Conservation (phyloP, 2,113 vertebrate genomes). For the Monopterus albus region DNA sequence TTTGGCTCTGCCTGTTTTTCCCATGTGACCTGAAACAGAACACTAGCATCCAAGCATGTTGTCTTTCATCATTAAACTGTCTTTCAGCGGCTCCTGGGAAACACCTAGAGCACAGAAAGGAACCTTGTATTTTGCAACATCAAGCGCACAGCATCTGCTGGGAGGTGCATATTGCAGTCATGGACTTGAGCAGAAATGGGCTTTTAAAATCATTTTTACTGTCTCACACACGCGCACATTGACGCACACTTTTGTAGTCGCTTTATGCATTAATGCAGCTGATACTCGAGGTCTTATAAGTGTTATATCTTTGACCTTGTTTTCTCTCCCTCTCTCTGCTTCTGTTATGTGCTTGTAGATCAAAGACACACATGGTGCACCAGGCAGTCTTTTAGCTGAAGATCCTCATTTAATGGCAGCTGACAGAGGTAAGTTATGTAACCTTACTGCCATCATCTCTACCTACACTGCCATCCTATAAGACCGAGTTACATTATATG, state of each 20-base stretch:
- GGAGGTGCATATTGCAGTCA: constrained; percentile 55
- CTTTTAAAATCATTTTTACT: constrained; percentile 20
- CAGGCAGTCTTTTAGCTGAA: constrained; percentile 42
- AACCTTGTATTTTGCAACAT: constrained; percentile 58
- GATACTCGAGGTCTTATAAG: constrained; percentile 41
- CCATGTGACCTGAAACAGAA: constrained; percentile 54
- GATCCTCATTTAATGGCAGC: constrained; percentile 68
- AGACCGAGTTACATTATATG: not conserved
- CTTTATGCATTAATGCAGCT: constrained; percentile 51
- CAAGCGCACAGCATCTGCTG: constrained; percentile 48
- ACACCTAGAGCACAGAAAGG: constrained; percentile 44
- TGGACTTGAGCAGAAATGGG: constrained; percentile 47
- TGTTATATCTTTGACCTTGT: constrained; percentile 69
- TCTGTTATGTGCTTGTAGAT: constrained; percentile 70
- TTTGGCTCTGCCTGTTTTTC: constrained; percentile 44
- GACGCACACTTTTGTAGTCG: not conserved
- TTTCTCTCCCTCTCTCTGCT: constrained; percentile 63
- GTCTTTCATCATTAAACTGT: constrained; percentile 70
- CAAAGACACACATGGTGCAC: constrained; percentile 52
- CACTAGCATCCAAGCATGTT: constrained; percentile 58
- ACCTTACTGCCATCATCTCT: not conserved
- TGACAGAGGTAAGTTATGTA: constrained; percentile 71
- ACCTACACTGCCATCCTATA: not conserved
- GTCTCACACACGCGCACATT: not conserved
- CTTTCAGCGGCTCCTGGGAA: constrained; percentile 56